Conservation (phyloP, 2,113 vertebrate genomes). For the Australoheros scitulus region DNA sequence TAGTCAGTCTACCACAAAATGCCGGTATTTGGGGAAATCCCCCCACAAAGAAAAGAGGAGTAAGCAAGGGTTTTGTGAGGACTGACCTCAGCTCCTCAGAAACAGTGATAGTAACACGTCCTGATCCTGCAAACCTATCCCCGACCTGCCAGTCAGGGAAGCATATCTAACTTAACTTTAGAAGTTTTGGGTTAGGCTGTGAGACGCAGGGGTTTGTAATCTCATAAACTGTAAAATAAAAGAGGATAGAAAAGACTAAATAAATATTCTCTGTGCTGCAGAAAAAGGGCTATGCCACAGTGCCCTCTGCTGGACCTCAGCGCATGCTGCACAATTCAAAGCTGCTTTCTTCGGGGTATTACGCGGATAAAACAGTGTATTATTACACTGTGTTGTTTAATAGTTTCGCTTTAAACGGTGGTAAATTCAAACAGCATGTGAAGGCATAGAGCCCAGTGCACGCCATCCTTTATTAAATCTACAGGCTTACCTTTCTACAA, state of each 20-base stretch:
- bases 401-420: background rate
- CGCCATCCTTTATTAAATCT: background rate
- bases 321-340: background rate
- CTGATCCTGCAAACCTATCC: background rate
- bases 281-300: slow-evolving; percentile 4
- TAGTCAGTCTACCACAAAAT: slow-evolving; percentile 3
- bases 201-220: background rate
- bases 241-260: background rate
- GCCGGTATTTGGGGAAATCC: background rate
- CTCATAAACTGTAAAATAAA: background rate
- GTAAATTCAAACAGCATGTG: background rate
- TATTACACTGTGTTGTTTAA: background rate
- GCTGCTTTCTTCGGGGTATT: no score
- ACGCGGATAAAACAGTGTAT: background rate
- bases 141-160: background rate
- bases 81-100: background rate
- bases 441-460: background rate
- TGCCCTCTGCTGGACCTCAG: slow-evolving; percentile 55
- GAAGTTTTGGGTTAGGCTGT: background rate
- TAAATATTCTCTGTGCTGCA: background rate
- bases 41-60: background rate
- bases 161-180: background rate
- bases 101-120: background rate
- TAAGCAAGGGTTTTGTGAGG: background rate
- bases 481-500: background rate